These are phyloP conservation scores for Drosophila peninsularis DNA, from an alignment of 2,888 invertebrate genomes.

Conservation along the genomic window DNA sequence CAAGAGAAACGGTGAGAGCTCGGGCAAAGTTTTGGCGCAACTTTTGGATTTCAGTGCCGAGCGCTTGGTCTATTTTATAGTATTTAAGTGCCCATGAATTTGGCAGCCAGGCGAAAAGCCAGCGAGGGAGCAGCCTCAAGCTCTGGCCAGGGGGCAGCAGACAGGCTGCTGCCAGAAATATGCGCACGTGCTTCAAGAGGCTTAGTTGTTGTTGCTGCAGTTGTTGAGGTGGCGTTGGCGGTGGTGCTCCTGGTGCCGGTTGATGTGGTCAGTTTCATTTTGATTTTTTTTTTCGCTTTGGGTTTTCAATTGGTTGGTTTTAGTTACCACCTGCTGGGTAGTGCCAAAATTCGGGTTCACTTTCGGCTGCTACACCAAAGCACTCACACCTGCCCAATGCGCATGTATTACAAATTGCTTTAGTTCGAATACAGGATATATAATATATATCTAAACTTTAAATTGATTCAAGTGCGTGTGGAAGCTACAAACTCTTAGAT, in stretches of 20 bases:
- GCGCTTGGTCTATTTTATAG: conserved; percentile 74
- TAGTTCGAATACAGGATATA: conserved; percentile 4
- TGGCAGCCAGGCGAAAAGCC: conserved; percentile 34
- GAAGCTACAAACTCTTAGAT: conserved; percentile 11
- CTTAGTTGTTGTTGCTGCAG: conserved; percentile 25
- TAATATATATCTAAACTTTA: conserved; percentile 22
- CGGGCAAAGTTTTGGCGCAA: conserved; percentile 65
- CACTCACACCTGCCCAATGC: background rate
- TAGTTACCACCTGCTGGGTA: conserved; percentile 26
- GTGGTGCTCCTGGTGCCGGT: conserved; percentile 13
- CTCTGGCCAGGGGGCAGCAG: conserved; percentile 37
- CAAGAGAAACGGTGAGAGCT: conserved; percentile 12
- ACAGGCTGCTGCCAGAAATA: conserved; percentile 40
- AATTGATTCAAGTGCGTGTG: conserved; percentile 29
- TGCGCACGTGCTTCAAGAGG: conserved; percentile 47
- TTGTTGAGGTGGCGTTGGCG: conserved; percentile 2
- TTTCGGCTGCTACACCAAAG: background rate
- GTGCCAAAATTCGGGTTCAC: conserved; percentile 21
- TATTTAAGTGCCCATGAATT: conserved; percentile 79
- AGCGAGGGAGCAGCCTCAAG: conserved; percentile 28
- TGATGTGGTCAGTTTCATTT: conserved; percentile 43
- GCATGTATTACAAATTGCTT: conserved; percentile 32
- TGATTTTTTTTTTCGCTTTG: conserved; percentile 5
- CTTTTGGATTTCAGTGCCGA: conserved; percentile 74
- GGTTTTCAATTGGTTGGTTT: conserved; percentile 35